Evolutionary conservation across 2,113 vertebrate species (phyloP), one percentile per base, ranked within the genome.

Genomic region (Gallinago jamesoni): DNA sequence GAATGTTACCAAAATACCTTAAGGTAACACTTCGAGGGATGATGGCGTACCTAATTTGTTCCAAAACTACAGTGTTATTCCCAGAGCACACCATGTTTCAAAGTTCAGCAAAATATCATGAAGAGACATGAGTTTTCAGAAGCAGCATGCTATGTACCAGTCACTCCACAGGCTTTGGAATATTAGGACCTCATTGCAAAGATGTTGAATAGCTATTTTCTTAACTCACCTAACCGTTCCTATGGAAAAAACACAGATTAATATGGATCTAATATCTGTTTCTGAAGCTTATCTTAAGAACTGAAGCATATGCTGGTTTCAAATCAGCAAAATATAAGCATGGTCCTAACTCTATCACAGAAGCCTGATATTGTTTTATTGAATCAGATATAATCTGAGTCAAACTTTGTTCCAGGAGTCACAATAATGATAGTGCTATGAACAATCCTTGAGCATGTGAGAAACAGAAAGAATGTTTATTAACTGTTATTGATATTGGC

Each of bases 41-140:
- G 39, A n/a, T 53, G 5, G 2, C 0, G 0, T 15, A 53, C 25
- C 12, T 7, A n/a, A 7, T 25, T 35, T 60, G 24, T 67, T 59
- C n/a, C 39, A 41, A 20, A 72, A 14, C 24, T 24, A 59, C 19
- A n/a, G 28, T 31, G 22, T 35, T 73, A 60, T 33, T 67, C 39
- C 45, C 66, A 88, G 66, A 60, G 17, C 12, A 30, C 3, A 20
- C 25, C 14, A 24, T 9, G 7, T 75, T 87, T 41, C 33, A 56
- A 55, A 13, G 8, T 60, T 72, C 21, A 77, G 45, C 24, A 72
- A 77, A 53, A 41, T n/a, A 59, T 13, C 37, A n/a, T 33, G 16
- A 11, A 72, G 28, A 52, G 28, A n/a, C 3, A 0, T 8, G 43
- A 72, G 45, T 41, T 60, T 67, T 60, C 47, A 41, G 53, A 66